Evolutionary conservation across 2,113 vertebrate species (phyloP).

Genomic region (Cyanocitta stelleri): DNA sequence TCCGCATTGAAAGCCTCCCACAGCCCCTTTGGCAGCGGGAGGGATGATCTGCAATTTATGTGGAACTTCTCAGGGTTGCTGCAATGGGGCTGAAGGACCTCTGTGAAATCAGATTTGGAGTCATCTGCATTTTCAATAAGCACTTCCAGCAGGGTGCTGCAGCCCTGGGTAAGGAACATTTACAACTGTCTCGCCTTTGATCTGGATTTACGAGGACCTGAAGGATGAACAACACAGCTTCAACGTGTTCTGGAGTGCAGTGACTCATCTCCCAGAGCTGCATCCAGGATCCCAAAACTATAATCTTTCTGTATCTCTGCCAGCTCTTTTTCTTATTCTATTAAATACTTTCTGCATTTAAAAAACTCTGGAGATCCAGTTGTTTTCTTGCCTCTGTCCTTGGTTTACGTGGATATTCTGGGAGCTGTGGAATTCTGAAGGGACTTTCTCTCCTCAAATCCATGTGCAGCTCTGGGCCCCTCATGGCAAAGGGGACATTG

Average conservation of each 20-base stretch:
- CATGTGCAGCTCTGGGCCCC: accelerated
- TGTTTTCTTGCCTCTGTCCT: not conserved
- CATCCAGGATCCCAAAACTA: not conserved
- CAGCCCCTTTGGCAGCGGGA: not conserved
- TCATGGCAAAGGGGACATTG: not conserved
- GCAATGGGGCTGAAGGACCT: not conserved
- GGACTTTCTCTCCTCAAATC: not conserved
- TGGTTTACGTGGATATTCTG: not conserved
- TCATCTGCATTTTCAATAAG: not conserved
- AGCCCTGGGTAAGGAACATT: not conserved
- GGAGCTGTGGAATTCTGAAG: not conserved
- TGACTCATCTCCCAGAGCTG: not conserved
- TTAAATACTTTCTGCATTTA: not conserved
- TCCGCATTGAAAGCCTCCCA: accelerated
- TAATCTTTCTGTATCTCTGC: not conserved
- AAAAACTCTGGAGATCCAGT: not conserved
- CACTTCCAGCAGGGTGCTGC: not conserved
- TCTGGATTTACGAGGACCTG: not conserved
- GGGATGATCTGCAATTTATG: accelerated
- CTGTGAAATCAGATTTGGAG: not conserved
- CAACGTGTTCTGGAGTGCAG: not conserved
- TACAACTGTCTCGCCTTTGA: not conserved
- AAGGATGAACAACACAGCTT: not conserved
- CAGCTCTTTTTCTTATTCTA: not conserved
- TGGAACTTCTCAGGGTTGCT: accelerated